Conservation (phyloP, 2,888 invertebrate species). For the Philaethria dido region DNA sequence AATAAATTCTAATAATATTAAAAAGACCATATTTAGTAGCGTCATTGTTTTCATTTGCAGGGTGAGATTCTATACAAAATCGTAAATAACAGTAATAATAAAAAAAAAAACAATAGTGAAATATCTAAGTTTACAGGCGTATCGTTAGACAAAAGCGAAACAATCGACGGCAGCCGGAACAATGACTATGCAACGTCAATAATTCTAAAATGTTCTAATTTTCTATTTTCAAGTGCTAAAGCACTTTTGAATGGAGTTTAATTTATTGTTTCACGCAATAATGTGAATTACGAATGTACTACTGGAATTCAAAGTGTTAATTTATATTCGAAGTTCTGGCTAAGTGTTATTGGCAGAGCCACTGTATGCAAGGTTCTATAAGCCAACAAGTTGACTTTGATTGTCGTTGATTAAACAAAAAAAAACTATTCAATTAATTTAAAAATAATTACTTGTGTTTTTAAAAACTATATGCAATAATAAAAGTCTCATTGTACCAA, state of each 20-base stretch:
- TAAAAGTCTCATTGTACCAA: too few species aligned
- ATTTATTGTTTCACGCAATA: constrained; percentile 24
- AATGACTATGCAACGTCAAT: constrained; percentile 37
- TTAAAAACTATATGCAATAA: too few species aligned
- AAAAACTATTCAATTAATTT: too few species aligned
- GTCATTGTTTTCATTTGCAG: neutral
- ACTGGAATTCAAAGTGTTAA: constrained; percentile 14
- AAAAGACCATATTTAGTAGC: neutral
- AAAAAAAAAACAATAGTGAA: constrained; percentile 28
- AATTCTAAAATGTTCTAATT: constrained; percentile 5
- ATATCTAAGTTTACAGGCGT: constrained; percentile 29
- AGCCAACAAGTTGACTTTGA: too few species aligned
- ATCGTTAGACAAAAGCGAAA: constrained; percentile 36
- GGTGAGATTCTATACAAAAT: neutral
- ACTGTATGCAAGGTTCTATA: too few species aligned
- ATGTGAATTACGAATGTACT: constrained; percentile 1
- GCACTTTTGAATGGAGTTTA: constrained; percentile 1
- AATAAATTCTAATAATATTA: too few species aligned
- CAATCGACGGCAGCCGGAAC: constrained; percentile 41
- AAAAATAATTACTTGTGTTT: too few species aligned
- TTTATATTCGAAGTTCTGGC: neutral
- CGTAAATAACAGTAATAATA: constrained; percentile 18
- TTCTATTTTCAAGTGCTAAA: constrained; percentile 18
- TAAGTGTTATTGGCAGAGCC: too few species aligned
- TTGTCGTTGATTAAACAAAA: too few species aligned